These are phyloP conservation scores for Erethizon dorsatum DNA, from an alignment of 2,797 vertebrate species.

Conservation along the genomic window DNA sequence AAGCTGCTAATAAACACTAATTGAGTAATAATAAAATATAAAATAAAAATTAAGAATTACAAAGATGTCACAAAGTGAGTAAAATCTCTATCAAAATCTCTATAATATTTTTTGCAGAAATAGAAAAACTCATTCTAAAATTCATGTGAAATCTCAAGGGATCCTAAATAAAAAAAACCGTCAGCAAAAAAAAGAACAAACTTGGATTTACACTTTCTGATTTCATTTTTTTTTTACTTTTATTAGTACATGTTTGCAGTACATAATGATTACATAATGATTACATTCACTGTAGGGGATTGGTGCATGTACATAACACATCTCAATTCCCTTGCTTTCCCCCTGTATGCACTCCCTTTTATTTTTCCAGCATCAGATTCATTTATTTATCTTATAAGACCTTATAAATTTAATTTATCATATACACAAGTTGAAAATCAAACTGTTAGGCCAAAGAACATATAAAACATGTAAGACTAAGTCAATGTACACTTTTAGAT, in stretches of 20 bases:
- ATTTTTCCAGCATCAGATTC: not conserved
- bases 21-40: not conserved
- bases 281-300: not conserved
- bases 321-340: not conserved
- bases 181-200: not conserved
- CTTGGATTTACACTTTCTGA: not conserved
- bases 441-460: not conserved
- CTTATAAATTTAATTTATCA: not conserved
- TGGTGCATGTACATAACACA: not conserved
- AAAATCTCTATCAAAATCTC: not conserved
- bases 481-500: not conserved
- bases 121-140: not conserved
- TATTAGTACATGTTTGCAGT: not conserved
- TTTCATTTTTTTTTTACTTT: not conserved
- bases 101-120: not conserved
- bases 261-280: not conserved
- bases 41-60: not conserved
- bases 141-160: not conserved
- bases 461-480: not conserved
- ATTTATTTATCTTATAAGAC: not conserved
- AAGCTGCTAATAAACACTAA: not conserved
- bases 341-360: not conserved
- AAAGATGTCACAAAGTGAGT: not conserved
- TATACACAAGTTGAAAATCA: not conserved
- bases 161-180: not conserved